These are phyloP conservation scores for Cerastoderma edule DNA, from an alignment of 2,888 invertebrate genomes.

Conservation along the genomic window DNA sequence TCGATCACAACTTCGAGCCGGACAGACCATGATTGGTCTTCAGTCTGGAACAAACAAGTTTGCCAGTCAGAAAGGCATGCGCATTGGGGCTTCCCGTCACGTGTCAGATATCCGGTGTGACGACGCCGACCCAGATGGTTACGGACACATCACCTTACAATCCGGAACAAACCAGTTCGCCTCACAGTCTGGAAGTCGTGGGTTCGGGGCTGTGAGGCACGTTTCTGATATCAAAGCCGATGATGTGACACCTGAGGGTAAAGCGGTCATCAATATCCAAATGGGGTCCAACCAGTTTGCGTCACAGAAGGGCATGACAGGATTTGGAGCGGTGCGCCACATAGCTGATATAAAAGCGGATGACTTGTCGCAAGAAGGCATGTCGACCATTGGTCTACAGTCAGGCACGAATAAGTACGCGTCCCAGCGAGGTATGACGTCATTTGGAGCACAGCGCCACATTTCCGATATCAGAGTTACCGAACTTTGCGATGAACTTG, in stretches of 20 bases:
- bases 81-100: slow-evolving; percentile 74
- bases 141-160: slow-evolving; percentile 79
- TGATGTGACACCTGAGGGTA: slow-evolving; percentile 73
- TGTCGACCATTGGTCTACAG: slow-evolving; percentile 75
- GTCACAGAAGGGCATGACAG: slow-evolving; percentile 81
- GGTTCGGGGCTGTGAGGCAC: slow-evolving; percentile 78
- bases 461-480: slow-evolving; percentile 78
- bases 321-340: slow-evolving; percentile 80
- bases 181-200: slow-evolving; percentile 79
- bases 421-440: slow-evolving; percentile 74
- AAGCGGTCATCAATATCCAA: slow-evolving; percentile 78
- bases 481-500: slow-evolving; percentile 60
- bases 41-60: slow-evolving; percentile 80
- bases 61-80: slow-evolving; percentile 80
- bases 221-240: slow-evolving; percentile 82
- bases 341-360: slow-evolving; percentile 74
- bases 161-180: slow-evolving; percentile 82
- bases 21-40: slow-evolving; percentile 76
- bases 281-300: slow-evolving; percentile 82
- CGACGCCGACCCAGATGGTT: slow-evolving; percentile 62
- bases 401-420: slow-evolving; percentile 73
- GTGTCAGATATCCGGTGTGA: slow-evolving; percentile 72
- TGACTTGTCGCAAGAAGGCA: slow-evolving; percentile 67
- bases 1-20: slow-evolving; percentile 77
- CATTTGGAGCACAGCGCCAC: slow-evolving; percentile 76